These are phyloP conservation scores for Lapara coniferarum DNA, from an alignment of 2,888 invertebrate species.

Conservation along the genomic window DNA sequence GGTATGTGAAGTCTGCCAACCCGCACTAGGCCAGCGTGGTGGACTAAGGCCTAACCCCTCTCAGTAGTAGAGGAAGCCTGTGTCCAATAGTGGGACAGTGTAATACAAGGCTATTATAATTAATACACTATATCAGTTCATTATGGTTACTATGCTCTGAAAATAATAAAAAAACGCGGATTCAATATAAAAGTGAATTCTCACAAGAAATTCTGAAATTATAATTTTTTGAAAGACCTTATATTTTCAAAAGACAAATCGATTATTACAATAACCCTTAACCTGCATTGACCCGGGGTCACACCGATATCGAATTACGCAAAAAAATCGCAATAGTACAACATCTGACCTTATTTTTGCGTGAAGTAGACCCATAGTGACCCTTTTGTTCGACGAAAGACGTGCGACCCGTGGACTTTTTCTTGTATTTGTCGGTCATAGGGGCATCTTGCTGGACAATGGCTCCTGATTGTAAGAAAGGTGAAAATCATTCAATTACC, in stretches of 20 bases:
- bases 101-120: no score
- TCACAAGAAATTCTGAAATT: background rate
- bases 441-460: conserved; percentile 21
- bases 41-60: no score
- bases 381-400: conserved; percentile 28
- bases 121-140: background rate
- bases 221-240: conserved; percentile 10
- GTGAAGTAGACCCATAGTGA: conserved; percentile 26
- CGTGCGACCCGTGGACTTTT: conserved; percentile 16
- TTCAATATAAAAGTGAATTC: background rate
- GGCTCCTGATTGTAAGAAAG: conserved; percentile 19
- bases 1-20: no score
- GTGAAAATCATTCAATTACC: conserved; percentile 22
- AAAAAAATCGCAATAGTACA: conserved; percentile 36
- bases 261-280: conserved; percentile 16
- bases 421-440: conserved; percentile 17
- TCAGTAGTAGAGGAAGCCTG: no score
- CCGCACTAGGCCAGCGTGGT: no score
- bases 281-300: conserved; percentile 20
- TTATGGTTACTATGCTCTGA: background rate
- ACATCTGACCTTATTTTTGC: conserved; percentile 36
- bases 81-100: no score
- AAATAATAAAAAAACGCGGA: background rate
- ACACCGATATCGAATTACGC: conserved; percentile 20
- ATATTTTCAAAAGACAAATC: conserved; percentile 18